Base-by-base conservation (phyloP, 2,113 vertebrate species). In the Castor canadensis region DNA sequence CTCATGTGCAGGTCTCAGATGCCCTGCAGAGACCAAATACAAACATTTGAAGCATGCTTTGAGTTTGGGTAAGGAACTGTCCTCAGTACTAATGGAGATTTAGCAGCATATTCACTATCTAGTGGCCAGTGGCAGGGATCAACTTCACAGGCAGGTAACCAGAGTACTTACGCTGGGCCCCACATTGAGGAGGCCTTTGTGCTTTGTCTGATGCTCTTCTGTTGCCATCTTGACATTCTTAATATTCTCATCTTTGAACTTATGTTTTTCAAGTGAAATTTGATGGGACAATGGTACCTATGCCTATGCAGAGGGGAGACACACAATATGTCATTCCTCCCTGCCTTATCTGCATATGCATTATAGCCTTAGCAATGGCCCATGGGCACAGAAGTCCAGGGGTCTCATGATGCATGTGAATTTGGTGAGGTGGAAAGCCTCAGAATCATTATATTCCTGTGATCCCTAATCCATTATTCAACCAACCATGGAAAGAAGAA, bases 151-250 rank as follows among this genome's bases (percentile, higher is more conserved):
- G 32, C 45, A 16, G 17, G 26, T 24, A 38, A 35, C 64, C 30
- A 22, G 49, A 5, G 22, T 16, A 30, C 28, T 54, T n/a, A 67
- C 28, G 43, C 0, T 0, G 6, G 62, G 9, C 6, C 24, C 64
- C 17, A 54, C 43, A 22, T 11, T 69, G 49, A 73, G 67, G 81
- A 69, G 60, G 1, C 6, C n/a, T 52, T 47, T 52, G 38, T 20
- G 72, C 22, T 80, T 40, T 54, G 1, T 26, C 47, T 40, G 66
- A 67, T 13, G 2, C 2, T 62, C 60, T 66, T 28, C 13, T 22
- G 8, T 9, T 43, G 58, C 15, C 24, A 38, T 79, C 72, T 88
- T 76, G 38, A 62, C 77, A 81, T 30, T 83, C 45, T 77, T 77
- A 32, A 43, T 49, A n/a, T n/a, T 64, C n/a, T n/a, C 56, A 56